phyloP scores from a whole-genome alignment of 2,888 invertebrate genomes.

The Serrognathus titanus region DNA sequence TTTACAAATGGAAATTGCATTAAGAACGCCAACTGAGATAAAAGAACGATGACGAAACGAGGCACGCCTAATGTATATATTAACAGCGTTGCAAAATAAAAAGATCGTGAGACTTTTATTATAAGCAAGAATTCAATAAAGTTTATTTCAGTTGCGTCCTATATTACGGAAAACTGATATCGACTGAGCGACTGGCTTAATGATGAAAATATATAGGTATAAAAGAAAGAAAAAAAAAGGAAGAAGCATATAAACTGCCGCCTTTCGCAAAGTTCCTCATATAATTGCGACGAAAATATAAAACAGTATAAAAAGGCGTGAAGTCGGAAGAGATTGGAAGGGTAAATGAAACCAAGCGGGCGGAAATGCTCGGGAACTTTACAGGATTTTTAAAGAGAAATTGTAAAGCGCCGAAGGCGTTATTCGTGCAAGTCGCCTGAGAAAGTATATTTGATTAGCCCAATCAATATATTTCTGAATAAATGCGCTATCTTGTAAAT shows the following conservation, averaged over 20 bases:
- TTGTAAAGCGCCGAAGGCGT: slow-evolving; percentile 29
- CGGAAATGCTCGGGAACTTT: slow-evolving; percentile 32
- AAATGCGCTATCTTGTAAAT: slow-evolving; percentile 7
- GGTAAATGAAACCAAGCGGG: slow-evolving; percentile 34
- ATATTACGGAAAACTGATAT: not conserved
- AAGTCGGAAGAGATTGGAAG: slow-evolving; percentile 31
- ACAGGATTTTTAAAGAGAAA: slow-evolving; percentile 31
- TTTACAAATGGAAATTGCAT: no score
- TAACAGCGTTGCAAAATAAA: no score
- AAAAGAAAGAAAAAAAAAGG: no score
- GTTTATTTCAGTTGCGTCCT: no score
- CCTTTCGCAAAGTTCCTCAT: slow-evolving; percentile 26
- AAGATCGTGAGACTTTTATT: no score
- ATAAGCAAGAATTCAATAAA: no score
- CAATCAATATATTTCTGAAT: slow-evolving; percentile 34
- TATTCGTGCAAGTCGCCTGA: slow-evolving; percentile 23
- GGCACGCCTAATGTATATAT: no score
- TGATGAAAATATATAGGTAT: slow-evolving; percentile 15
- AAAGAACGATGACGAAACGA: no score
- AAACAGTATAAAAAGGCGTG: slow-evolving; percentile 33
- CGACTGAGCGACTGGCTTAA: slow-evolving; percentile 5
- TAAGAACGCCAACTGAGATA: no score
- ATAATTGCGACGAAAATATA: slow-evolving; percentile 33
- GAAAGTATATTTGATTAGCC: slow-evolving; percentile 34
- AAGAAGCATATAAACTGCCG: slow-evolving; percentile 16